phyloP scores from a whole-genome alignment of 2,113 vertebrate species.

The Bungarus multicinctus region DNA sequence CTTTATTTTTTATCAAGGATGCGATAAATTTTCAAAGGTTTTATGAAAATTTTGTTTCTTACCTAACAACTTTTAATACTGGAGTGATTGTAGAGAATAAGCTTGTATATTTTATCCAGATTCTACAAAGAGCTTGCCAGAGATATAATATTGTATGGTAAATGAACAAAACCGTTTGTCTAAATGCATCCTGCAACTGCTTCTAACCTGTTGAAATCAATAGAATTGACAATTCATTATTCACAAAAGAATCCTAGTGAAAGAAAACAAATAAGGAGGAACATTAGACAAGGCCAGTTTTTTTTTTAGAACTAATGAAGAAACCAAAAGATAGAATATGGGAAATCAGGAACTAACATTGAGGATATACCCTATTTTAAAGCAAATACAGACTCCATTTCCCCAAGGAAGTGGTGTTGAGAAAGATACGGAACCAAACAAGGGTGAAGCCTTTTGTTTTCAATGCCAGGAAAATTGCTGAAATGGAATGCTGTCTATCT shows the following conservation, averaged over 20 bases:
- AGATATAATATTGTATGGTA: background rate
- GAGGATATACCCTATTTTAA: background rate
- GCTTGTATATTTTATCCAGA: background rate
- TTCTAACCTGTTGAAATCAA: constrained; percentile 19
- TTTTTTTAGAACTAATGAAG: constrained; percentile 7
- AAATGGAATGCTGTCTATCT: background rate
- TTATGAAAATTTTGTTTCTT: constrained; percentile 10
- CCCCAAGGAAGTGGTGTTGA: constrained; percentile 12
- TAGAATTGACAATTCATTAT: constrained; percentile 35
- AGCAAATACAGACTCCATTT: background rate
- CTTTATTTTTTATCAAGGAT: background rate
- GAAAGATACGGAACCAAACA: background rate
- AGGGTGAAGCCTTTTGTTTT: background rate
- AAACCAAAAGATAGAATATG: background rate
- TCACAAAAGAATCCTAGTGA: constrained; percentile 36
- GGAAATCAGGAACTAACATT: constrained; percentile 1
- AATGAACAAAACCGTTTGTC: constrained; percentile 33
- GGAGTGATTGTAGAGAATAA: background rate
- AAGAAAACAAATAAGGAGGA: constrained; percentile 29
- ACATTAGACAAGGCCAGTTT: background rate
- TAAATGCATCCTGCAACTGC: constrained; percentile 47
- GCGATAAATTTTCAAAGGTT: background rate
- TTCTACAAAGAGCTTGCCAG: constrained; percentile 11
- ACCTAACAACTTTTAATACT: fast-evolving
- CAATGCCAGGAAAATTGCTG: background rate